Conservation (phyloP, 2,113 vertebrate genomes). For the Anarhynchus alexandrinus region DNA sequence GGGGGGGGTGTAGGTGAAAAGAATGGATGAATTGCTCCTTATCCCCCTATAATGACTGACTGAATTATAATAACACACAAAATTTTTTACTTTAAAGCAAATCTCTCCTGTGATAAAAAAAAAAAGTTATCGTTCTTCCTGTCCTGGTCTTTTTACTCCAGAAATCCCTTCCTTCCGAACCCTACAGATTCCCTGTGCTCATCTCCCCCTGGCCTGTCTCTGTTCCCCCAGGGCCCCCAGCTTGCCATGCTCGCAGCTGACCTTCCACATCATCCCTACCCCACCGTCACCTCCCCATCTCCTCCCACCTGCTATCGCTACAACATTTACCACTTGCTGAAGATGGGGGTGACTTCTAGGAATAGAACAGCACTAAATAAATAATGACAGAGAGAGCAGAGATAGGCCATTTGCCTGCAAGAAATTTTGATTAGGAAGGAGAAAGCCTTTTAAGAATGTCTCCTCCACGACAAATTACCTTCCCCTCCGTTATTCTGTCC, state of each 20-base stretch:
- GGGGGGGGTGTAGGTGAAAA: rapidly evolving
- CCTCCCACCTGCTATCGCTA: background rate
- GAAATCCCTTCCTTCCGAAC: background rate
- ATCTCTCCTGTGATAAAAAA: background rate
- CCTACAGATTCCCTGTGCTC: background rate
- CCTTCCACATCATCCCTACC: background rate
- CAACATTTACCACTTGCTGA: slow-evolving; percentile 23
- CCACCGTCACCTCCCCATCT: background rate
- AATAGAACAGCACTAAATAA: slow-evolving; percentile 38
- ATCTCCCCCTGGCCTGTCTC: background rate
- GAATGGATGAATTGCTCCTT: background rate
- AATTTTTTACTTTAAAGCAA: background rate
- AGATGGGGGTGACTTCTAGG: slow-evolving; percentile 17
- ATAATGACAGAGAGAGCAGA: slow-evolving; percentile 7
- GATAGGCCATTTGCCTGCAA: background rate
- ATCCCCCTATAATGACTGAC: background rate
- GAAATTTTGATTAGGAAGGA: background rate
- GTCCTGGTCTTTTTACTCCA: background rate
- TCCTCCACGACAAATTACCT: background rate
- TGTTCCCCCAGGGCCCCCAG: background rate
- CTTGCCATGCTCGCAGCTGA: background rate
- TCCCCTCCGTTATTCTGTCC: background rate
- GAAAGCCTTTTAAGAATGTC: background rate
- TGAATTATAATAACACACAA: background rate
- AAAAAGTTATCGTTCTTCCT: rapidly evolving